These are phyloP conservation scores for Abrostola tripartita DNA, from an alignment of 2,888 invertebrate genomes.

Conservation along the genomic window DNA sequence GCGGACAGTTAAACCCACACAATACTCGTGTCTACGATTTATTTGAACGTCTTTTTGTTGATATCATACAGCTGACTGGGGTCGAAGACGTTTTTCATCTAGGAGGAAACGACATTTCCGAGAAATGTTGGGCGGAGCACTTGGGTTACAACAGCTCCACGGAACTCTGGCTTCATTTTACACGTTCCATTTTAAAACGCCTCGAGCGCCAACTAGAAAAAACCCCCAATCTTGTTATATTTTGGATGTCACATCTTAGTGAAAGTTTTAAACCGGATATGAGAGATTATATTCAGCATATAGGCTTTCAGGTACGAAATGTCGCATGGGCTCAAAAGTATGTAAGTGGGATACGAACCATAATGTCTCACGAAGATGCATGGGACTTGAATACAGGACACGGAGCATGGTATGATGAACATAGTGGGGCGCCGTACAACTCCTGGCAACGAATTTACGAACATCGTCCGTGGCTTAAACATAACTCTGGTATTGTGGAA, in stretches of 20 bases:
- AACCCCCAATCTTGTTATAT: slow-evolving; percentile 70
- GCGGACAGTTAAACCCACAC: slow-evolving; percentile 93
- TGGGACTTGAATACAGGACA: slow-evolving; percentile 95
- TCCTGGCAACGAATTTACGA: slow-evolving; percentile 95
- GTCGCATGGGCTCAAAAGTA: slow-evolving; percentile 89
- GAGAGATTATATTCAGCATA: slow-evolving; percentile 60
- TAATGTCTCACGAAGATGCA: slow-evolving; percentile 94
- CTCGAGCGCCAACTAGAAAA: slow-evolving; percentile 86
- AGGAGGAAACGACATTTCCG: slow-evolving; percentile 92
- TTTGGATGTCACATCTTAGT: slow-evolving; percentile 71
- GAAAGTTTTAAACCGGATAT: slow-evolving; percentile 69
- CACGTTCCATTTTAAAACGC: slow-evolving; percentile 87
- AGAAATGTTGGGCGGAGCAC: slow-evolving; percentile 91
- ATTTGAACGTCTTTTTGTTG: slow-evolving; percentile 91
- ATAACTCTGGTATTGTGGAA: slow-evolving; percentile 78
- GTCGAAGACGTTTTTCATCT: slow-evolving; percentile 93
- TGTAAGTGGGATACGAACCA: slow-evolving; percentile 89
- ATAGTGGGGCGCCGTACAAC: slow-evolving; percentile 93
- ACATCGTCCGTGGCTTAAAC: slow-evolving; percentile 90
- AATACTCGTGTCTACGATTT: slow-evolving; percentile 91
- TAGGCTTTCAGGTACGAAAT: slow-evolving; percentile 88
- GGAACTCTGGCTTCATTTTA: slow-evolving; percentile 92
- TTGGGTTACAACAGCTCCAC: slow-evolving; percentile 90
- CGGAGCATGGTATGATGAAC: slow-evolving; percentile 93
- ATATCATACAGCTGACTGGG: slow-evolving; percentile 92